Percentiles rank a stretch among this genome's conserved stretches.
These are phyloP conservation scores for Palythoa heliodiscus DNA, from an alignment of 92 coral and sea anemone species.

Conservation along the genomic window DNA sequence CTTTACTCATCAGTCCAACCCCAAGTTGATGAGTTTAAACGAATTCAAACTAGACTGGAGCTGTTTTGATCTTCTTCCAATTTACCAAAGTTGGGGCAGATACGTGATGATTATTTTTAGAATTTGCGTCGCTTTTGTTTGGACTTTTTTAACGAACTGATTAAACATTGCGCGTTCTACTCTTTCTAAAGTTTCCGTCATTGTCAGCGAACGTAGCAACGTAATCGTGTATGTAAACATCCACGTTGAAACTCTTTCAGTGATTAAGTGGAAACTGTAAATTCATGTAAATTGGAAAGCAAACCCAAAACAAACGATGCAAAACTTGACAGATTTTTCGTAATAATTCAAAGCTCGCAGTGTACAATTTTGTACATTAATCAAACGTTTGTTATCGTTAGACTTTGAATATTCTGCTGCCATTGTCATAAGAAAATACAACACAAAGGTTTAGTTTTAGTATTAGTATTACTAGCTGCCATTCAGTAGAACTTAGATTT, in stretches of 20 bases:
- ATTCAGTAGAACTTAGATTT: neutral
- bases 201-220: conserved; percentile 19
- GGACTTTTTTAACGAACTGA: neutral
- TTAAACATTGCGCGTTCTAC: conserved; percentile 32
- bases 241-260: conserved; percentile 9
- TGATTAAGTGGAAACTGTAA: conserved; percentile 16
- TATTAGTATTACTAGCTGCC: neutral
- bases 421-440: neutral
- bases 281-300: conserved; percentile 22
- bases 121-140: conserved; percentile 23
- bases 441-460: neutral
- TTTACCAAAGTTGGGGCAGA: neutral
- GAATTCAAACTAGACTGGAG: neutral
- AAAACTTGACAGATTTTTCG: neutral
- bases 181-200: neutral
- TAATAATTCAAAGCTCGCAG: neutral
- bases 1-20: neutral
- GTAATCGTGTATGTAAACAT: neutral
- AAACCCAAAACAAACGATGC: neutral
- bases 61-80: neutral
- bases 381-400: neutral
- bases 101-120: neutral
- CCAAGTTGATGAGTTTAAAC: neutral
- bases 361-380: neutral
- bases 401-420: neutral